Evolutionary conservation across 2,113 vertebrate species (phyloP).

Genomic region (Carassius auratus): DNA sequence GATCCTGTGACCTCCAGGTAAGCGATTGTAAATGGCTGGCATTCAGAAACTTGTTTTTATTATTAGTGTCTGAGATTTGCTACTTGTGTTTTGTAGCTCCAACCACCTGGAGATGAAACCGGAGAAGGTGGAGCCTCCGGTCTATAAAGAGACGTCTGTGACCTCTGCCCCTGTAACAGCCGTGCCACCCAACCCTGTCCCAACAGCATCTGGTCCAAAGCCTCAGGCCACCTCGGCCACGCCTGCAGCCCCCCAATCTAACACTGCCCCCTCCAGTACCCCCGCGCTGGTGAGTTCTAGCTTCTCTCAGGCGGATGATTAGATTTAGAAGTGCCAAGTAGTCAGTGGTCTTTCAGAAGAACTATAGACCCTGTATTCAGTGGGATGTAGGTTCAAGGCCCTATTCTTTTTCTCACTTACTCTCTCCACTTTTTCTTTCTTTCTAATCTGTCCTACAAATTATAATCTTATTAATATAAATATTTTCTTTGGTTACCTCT

Average conservation of each 20-base stretch:
- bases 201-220: slow-evolving; percentile 65
- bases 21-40: background rate
- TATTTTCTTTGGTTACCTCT: no score
- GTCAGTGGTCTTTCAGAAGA: background rate
- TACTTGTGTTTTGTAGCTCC: slow-evolving; percentile 49
- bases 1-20: slow-evolving; percentile 68
- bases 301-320: background rate
- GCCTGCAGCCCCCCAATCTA: slow-evolving; percentile 61
- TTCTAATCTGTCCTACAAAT: no score
- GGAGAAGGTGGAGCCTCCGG: slow-evolving; percentile 72
- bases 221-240: slow-evolving; percentile 63
- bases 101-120: slow-evolving; percentile 79
- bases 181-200: slow-evolving; percentile 53
- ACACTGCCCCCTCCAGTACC: slow-evolving; percentile 55
- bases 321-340: background rate
- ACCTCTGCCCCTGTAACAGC: slow-evolving; percentile 55
- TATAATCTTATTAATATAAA: no score
- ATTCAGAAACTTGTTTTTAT: background rate
- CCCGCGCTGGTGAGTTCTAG: slow-evolving; percentile 65
- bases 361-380: background rate
- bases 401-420: no score
- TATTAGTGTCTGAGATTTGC: background rate
- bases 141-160: slow-evolving; percentile 74
- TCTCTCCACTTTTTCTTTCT: no score
- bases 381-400: no score